phyloP scores from a whole-genome alignment of 2,113 vertebrate genomes.

The Elgaria multicarinata region DNA sequence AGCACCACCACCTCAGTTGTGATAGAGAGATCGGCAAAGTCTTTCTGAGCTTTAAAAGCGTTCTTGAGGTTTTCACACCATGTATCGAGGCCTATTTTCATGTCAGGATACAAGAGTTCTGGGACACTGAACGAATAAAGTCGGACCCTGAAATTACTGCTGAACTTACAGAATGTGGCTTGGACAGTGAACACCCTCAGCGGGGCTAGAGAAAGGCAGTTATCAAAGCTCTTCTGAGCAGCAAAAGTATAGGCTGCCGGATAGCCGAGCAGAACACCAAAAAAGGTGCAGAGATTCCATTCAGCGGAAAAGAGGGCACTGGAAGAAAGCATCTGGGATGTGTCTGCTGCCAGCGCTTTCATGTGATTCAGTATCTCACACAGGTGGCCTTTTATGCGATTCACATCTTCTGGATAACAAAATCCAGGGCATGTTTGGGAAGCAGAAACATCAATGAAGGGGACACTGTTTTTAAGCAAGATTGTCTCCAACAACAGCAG shows the following conservation, averaged over 20 bases:
- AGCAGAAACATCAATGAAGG: slow-evolving; percentile 82
- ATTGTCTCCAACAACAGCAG: slow-evolving; percentile 70
- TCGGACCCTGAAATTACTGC: slow-evolving; percentile 59
- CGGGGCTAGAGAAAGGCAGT: slow-evolving; percentile 87
- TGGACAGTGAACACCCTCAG: slow-evolving; percentile 81
- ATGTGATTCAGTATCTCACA: slow-evolving; percentile 75
- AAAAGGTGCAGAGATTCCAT: slow-evolving; percentile 91
- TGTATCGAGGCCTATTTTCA: slow-evolving; percentile 65
- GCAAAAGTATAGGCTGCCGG: slow-evolving; percentile 87
- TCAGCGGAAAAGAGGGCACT: slow-evolving; percentile 49
- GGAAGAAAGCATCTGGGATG: slow-evolving; percentile 43
- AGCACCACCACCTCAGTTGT: slow-evolving; percentile 80
- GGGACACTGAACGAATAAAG: slow-evolving; percentile 94
- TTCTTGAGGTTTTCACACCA: slow-evolving; percentile 81
- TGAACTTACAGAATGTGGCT: slow-evolving; percentile 73
- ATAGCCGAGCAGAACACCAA: slow-evolving; percentile 90
- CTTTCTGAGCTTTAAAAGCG: slow-evolving; percentile 78
- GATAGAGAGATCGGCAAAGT: slow-evolving; percentile 83
- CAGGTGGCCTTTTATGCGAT: slow-evolving; percentile 59
- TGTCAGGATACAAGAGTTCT: slow-evolving; percentile 74
- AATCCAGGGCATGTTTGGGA: slow-evolving; percentile 72
- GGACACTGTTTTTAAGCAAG: slow-evolving; percentile 41
- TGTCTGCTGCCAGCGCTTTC: neutral
- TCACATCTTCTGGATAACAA: slow-evolving; percentile 34
- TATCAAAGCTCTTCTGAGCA: slow-evolving; percentile 73